Evolutionary conservation across 37 sponge, comb jelly and placozoan species (phyloP).

Genomic region (Oopsacas minuta): DNA sequence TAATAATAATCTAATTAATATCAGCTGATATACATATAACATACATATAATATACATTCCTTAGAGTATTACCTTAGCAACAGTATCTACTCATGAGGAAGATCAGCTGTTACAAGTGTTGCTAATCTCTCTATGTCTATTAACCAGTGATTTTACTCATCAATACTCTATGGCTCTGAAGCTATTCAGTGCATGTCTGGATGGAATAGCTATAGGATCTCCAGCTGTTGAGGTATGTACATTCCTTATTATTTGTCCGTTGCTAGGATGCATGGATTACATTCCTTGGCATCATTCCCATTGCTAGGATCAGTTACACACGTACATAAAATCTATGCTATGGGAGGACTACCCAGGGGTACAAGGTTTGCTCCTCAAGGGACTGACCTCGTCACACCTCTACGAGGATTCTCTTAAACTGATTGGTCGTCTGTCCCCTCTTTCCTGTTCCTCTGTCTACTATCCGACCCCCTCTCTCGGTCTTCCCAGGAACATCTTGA

Average conservation of each 20-base stretch:
- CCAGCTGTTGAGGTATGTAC: background rate
- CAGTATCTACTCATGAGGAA: background rate
- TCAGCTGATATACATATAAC: no score
- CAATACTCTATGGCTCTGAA: slow-evolving; percentile 18
- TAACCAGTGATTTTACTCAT: background rate
- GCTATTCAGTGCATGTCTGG: background rate
- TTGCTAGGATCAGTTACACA: slow-evolving; percentile 35
- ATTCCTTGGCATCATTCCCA: no score
- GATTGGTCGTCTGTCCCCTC: background rate
- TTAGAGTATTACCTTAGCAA: background rate
- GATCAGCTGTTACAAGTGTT: background rate
- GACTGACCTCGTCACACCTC: slow-evolving; percentile 22
- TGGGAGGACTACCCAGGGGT: slow-evolving; percentile 69
- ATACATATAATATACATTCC: no score
- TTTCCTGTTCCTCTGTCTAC: background rate
- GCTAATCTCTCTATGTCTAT: background rate
- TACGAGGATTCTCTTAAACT: background rate
- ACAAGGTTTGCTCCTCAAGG: slow-evolving; percentile 63
- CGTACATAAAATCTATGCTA: slow-evolving; percentile 37
- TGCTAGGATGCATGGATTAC: no score
- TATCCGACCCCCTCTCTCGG: slow-evolving; percentile 20
- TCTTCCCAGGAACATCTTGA: slow-evolving; percentile 55
- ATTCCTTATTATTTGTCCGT: background rate
- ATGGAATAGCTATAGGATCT: background rate
- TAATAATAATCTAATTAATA: no score